Base-by-base conservation (phyloP, 2,113 vertebrate genomes). In the Ovibos moschatus region DNA sequence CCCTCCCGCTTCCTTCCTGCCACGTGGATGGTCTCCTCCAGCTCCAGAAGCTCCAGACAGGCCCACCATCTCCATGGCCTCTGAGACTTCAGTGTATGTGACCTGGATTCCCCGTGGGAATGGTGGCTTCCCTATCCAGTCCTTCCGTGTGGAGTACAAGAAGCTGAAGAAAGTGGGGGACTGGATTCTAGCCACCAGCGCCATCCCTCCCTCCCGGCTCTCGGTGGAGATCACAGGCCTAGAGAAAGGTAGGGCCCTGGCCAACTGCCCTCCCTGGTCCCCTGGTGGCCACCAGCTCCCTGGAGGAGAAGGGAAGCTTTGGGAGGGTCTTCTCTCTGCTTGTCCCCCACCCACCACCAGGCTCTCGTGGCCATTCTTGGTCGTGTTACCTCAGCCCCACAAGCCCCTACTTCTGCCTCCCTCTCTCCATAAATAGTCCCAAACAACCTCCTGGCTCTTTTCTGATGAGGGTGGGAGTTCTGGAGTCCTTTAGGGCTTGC, bases 71-170 rank as follows among this genome's bases (percentile, higher is more conserved):
- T 99, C 99, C 97, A 99, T 99, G 97, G 99, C 99, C 2, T 99
- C 99, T 0, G 99, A 99, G 98, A 99, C 99, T 0, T 99, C 99
- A 0, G 99, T 99, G 3, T 99, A 99, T 0, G 99, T 99, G 97
- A 99, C 99, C 16, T 99, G 99, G 99, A 99, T 99, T 97, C 99
- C 99, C 45, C 99, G 99, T 0, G 99, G 99, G 13, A 99, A 99
- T 6, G 99, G 99, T 0, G 99, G 99, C 19, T 99, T 99, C 98
- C 99, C 99, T 27, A 99, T 99, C 98, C 99, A 99, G 98, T 99
- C 99, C 2, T 99, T 99, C 98, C 99, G 99, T 1, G 99, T 99
- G 97, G 99, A 99, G 97, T 99, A 99, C 93, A 99, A 99, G 99
- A 99, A 99, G 98, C 96, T 99, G 96, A 99, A 99, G 98, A 99